A percentile compares a stretch with the other conserved stretches of the same genome.
Evolutionary conservation across 2,797 vertebrate species (phyloP).

Genomic region (Hippoglossus hippoglossus): DNA sequence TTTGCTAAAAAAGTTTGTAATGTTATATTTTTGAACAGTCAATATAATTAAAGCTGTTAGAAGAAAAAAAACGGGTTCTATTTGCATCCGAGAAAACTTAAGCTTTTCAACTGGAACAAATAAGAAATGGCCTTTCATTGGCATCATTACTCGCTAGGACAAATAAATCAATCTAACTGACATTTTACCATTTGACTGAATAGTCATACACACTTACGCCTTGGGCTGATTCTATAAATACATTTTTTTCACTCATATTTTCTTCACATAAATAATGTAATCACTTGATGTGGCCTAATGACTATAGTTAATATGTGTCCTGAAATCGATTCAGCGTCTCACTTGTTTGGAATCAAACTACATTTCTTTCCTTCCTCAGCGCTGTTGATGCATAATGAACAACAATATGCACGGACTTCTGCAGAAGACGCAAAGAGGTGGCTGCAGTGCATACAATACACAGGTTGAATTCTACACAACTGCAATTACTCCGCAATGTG

Average conservation of each 20-base stretch:
- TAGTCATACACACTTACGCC: conserved; percentile 55
- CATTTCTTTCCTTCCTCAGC: conserved; percentile 35
- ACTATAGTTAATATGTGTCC: conserved; percentile 46
- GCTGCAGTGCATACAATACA: conserved; percentile 12
- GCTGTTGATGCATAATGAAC: conserved; percentile 37
- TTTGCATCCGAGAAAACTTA: conserved; percentile 36
- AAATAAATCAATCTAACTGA: conserved; percentile 72
- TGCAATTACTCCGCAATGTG: conserved; percentile 8
- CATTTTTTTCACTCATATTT: conserved; percentile 58
- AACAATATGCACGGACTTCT: conserved; percentile 13
- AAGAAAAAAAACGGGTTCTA: conserved; percentile 7
- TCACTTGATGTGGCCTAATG: conserved; percentile 60
- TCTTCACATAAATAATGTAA: conserved; percentile 68
- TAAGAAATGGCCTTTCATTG: conserved; percentile 59
- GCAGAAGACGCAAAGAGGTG: not conserved
- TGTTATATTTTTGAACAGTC: conserved; percentile 1
- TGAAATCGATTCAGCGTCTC: conserved; percentile 50
- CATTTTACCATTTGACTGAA: conserved; percentile 75
- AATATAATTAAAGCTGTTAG: conserved; percentile 9
- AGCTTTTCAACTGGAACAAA: conserved; percentile 41
- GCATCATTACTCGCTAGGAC: conserved; percentile 57
- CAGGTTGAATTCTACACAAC: conserved; percentile 33
- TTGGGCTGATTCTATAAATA: conserved; percentile 57
- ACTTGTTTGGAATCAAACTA: conserved; percentile 15
- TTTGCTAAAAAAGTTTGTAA: not conserved